phyloP scores from a whole-genome alignment of 2,797 vertebrate genomes.

The Acrocephalus scirpaceus region DNA sequence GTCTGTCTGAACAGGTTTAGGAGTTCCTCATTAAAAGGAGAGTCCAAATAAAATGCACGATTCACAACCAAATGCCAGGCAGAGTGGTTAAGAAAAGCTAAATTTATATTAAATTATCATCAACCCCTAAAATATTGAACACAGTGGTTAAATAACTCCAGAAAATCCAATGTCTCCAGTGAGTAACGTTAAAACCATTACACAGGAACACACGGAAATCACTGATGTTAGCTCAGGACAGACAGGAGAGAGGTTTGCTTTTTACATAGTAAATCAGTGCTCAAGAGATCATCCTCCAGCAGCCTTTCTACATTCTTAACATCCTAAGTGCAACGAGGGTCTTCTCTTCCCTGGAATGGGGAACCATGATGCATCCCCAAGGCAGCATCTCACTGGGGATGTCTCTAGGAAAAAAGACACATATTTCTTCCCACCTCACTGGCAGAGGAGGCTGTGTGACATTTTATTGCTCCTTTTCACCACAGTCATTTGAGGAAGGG shows the following conservation, averaged over 20 bases:
- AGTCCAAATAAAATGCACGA: neutral
- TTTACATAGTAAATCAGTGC: constrained; percentile 88
- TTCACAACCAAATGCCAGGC: constrained; percentile 73
- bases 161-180: constrained; percentile 80
- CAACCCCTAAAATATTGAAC: constrained; percentile 83
- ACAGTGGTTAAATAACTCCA: constrained; percentile 85
- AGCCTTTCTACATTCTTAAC: constrained; percentile 74
- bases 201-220: constrained; percentile 73
- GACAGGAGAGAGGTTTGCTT: constrained; percentile 79
- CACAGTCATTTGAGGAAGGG: neutral
- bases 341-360: constrained; percentile 22
- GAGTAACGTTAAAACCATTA: constrained; percentile 83
- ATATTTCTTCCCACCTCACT: neutral
- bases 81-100: constrained; percentile 82
- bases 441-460: neutral
- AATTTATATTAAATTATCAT: constrained; percentile 87
- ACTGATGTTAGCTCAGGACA: constrained; percentile 86
- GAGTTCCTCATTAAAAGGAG: neutral
- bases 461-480: neutral
- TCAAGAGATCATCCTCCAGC: constrained; percentile 77
- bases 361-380: neutral
- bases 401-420: neutral
- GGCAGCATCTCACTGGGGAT: constrained; percentile 11
- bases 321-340: constrained; percentile 68
- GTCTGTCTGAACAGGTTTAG: neutral